Percentiles rank a stretch among this genome's conserved stretches.
phyloP scores from a whole-genome alignment of 2,888 invertebrate genomes.

The Tipula lateralis region DNA sequence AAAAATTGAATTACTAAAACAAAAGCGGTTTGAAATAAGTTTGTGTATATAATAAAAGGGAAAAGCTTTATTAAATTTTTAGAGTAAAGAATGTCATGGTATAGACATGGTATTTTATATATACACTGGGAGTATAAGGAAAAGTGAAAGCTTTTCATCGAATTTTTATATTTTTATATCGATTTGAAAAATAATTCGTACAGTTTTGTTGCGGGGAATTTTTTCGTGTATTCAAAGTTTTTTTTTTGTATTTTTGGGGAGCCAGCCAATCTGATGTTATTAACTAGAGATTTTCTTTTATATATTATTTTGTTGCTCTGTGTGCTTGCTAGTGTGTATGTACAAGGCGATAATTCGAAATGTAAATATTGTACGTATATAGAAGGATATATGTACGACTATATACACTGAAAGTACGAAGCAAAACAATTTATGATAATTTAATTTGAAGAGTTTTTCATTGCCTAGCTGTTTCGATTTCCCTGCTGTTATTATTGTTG shows the following conservation, averaged over 20 bases:
- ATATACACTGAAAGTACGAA: neutral
- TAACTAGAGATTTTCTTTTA: slow-evolving; percentile 15
- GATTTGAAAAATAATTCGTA: neutral
- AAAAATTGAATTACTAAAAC: slow-evolving; percentile 11
- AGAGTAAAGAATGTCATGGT: neutral
- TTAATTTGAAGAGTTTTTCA: neutral
- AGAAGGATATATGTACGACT: neutral
- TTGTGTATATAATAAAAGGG: neutral
- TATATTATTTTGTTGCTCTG: neutral
- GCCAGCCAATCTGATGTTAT: slow-evolving; percentile 11
- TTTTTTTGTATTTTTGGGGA: too few relatives aligned
- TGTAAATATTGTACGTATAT: neutral
- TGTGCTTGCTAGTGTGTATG: neutral
- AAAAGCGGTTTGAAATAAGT: slow-evolving; percentile 24
- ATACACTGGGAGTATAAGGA: neutral
- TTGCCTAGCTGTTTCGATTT: neutral
- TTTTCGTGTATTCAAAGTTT: neutral
- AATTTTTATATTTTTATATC: neutral
- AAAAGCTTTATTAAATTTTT: slow-evolving; percentile 11
- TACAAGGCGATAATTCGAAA: neutral
- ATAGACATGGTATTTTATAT: neutral
- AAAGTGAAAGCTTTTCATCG: slow-evolving; percentile 11
- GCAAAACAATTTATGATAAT: slow-evolving; percentile 1
- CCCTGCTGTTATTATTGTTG: neutral
- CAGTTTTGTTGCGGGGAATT: neutral